Conservation (phyloP, 1,140 invertebrate species). For the Periplaneta americana region DNA sequence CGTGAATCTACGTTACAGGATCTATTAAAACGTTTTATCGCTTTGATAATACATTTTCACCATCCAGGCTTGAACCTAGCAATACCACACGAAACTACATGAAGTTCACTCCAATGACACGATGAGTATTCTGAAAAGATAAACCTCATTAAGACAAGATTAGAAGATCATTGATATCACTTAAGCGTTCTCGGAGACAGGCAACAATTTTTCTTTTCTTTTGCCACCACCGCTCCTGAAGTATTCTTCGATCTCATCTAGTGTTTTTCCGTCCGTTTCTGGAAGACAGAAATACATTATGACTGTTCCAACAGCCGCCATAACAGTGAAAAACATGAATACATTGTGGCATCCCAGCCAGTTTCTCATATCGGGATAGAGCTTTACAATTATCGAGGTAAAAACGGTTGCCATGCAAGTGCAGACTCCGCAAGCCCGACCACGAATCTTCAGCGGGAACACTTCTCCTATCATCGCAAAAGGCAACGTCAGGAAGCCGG, state of each 20-base stretch:
- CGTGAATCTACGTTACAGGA: too few species aligned
- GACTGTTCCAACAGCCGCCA: conserved; percentile 60
- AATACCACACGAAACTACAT: too few species aligned
- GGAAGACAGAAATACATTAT: conserved; percentile 65
- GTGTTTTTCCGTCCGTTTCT: conserved; percentile 71
- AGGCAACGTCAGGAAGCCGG: conserved; percentile 58
- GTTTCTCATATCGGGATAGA: conserved; percentile 54
- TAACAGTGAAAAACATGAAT: conserved; percentile 63
- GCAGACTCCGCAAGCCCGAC: conserved; percentile 58
- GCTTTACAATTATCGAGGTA: conserved; percentile 68
- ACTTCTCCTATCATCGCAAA: conserved; percentile 73
- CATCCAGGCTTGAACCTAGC: too few species aligned
- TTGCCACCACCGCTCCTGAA: not conserved
- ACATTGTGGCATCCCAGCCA: conserved; percentile 52
- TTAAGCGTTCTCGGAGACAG: not conserved
- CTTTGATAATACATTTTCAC: too few species aligned
- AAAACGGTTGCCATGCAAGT: conserved; percentile 60
- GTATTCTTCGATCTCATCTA: conserved; percentile 37
- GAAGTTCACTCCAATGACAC: too few species aligned
- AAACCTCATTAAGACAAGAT: too few species aligned
- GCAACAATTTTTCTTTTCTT: not conserved
- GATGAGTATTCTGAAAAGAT: too few species aligned
- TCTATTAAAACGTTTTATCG: too few species aligned
- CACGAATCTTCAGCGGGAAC: conserved; percentile 58
- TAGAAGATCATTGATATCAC: too few species aligned